These are phyloP conservation scores for Saguinus oedipus DNA, from an alignment of 2,797 vertebrate species.

Conservation along the genomic window DNA sequence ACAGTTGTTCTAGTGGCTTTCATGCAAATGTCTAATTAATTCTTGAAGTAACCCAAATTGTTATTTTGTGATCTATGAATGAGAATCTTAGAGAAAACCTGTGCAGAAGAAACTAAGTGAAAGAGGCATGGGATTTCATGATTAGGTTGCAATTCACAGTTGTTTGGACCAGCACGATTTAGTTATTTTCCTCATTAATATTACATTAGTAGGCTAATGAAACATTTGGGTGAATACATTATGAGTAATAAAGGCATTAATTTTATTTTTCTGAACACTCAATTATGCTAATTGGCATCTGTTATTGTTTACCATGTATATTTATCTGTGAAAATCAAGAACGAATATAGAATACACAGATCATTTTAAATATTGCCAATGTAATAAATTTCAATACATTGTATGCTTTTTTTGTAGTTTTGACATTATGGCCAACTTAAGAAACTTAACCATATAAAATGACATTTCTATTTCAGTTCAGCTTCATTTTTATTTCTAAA, in stretches of 20 bases:
- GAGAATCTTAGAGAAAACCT: constrained; percentile 82
- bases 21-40: constrained; percentile 86
- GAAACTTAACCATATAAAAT: not conserved
- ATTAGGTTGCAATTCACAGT: constrained; percentile 82
- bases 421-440: not conserved
- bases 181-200: constrained; percentile 88
- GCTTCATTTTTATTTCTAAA: not conserved
- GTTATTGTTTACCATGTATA: constrained; percentile 79
- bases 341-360: not conserved
- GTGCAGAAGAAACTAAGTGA: constrained; percentile 79
- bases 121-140: constrained; percentile 79
- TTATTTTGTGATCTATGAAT: constrained; percentile 86
- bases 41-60: constrained; percentile 85
- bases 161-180: constrained; percentile 79
- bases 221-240: constrained; percentile 89
- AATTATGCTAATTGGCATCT: constrained; percentile 88
- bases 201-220: constrained; percentile 86
- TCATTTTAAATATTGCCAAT: not conserved
- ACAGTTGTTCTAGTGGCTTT: constrained; percentile 88
- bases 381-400: not conserved
- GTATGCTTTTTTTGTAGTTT: not conserved
- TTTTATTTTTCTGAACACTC: constrained; percentile 85
- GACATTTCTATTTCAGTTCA: not conserved
- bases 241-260: constrained; percentile 87
- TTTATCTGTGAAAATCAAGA: constrained; percentile 72